phyloP scores from a whole-genome alignment of 2,797 vertebrate species.

The Semaprochilodus insignis region DNA sequence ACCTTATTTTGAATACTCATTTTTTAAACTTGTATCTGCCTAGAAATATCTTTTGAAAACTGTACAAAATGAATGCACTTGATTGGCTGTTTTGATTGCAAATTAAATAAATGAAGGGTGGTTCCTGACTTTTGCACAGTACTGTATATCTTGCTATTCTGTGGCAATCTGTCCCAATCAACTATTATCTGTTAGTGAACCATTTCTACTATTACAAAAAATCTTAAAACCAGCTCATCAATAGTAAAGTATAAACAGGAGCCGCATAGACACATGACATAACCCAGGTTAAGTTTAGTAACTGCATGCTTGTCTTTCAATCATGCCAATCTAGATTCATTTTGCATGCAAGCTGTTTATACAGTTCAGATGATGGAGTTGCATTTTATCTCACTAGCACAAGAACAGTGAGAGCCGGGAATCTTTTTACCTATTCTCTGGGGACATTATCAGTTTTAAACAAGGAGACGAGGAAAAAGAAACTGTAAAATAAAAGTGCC shows the following conservation, averaged over 20 bases:
- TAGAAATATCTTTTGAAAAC: too few species aligned
- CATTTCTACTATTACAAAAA: conserved; percentile 1
- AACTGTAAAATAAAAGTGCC: conserved; percentile 72
- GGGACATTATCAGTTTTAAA: conserved; percentile 32
- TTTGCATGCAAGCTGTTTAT: conserved; percentile 25
- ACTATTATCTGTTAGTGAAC: background rate
- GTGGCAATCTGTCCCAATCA: background rate
- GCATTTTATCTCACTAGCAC: conserved; percentile 26
- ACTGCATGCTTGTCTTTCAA: conserved; percentile 4
- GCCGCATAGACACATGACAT: background rate
- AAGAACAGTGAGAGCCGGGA: conserved; percentile 21
- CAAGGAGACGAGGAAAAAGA: conserved; percentile 9
- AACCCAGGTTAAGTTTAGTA: background rate
- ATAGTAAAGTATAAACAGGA: background rate
- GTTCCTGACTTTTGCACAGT: background rate
- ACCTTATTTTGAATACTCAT: too few species aligned
- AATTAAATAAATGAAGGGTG: too few species aligned
- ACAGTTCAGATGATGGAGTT: background rate
- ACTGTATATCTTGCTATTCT: background rate
- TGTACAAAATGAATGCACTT: too few species aligned
- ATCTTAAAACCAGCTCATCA: background rate
- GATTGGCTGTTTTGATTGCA: too few species aligned
- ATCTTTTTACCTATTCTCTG: conserved; percentile 30
- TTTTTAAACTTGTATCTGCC: too few species aligned
- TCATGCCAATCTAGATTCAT: background rate